Conservation (phyloP, 2,113 vertebrate genomes). For the Stigmatopora argus region DNA sequence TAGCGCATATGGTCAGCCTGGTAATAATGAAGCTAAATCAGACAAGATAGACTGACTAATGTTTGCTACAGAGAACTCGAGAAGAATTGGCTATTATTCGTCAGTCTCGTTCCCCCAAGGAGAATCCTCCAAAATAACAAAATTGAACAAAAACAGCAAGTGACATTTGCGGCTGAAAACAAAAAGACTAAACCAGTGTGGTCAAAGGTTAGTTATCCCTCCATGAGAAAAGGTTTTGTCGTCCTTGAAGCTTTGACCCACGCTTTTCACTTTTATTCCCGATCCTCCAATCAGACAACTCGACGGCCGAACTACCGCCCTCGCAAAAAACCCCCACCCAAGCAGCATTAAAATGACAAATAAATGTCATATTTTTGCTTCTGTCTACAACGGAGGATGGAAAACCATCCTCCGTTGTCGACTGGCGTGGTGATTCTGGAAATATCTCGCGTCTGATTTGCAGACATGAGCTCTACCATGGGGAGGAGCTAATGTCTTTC, state of each 20-base stretch:
- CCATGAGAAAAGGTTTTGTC: conserved; percentile 26
- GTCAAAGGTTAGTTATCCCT: conserved; percentile 29
- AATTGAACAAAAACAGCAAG: conserved; percentile 25
- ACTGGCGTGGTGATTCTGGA: conserved; percentile 47
- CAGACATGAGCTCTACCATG: conserved; percentile 46
- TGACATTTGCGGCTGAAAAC: conserved; percentile 26
- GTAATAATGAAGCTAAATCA: background rate
- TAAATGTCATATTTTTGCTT: conserved; percentile 42
- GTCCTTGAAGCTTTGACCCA: conserved; percentile 46
- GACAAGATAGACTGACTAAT: conserved; percentile 19
- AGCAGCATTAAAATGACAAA: conserved; percentile 45
- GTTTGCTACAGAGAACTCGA: conserved; percentile 28
- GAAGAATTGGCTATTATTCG: conserved; percentile 51
- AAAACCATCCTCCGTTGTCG: conserved; percentile 45
- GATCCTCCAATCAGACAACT: conserved; percentile 27
- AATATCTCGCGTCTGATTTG: too few relatives aligned
- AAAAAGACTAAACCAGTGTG: conserved; percentile 24
- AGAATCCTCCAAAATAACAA: conserved; percentile 29
- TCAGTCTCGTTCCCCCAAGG: conserved; percentile 17
- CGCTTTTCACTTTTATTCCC: conserved; percentile 40
- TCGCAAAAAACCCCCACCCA: conserved; percentile 41
- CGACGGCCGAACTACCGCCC: conserved; percentile 38
- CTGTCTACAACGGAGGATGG: conserved; percentile 41
- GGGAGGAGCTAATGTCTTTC: conserved; percentile 66
- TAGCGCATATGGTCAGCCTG: background rate